Conservation (phyloP, 2,888 invertebrate genomes). For the Tortricodes alternella region DNA sequence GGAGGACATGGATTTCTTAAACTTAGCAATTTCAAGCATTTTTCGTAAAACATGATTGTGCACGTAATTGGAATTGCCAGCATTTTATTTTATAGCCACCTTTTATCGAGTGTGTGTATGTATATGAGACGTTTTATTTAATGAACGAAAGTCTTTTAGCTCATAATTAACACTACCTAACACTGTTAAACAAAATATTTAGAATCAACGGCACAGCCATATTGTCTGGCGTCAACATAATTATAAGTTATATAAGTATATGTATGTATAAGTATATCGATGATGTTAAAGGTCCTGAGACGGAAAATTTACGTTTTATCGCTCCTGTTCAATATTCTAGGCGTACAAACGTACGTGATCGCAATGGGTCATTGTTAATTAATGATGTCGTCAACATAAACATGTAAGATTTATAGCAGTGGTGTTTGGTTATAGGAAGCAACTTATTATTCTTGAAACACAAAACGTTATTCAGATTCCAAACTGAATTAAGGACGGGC, state of each 20-base stretch:
- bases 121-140: too few relatives aligned
- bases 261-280: not conserved
- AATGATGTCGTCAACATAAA: slow-evolving; percentile 14
- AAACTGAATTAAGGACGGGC: too few relatives aligned
- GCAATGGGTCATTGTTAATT: slow-evolving; percentile 18
- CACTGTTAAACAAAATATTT: not conserved
- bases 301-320: slow-evolving; percentile 4
- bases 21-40: not conserved
- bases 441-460: not conserved
- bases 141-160: too few relatives aligned
- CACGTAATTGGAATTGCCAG: not conserved
- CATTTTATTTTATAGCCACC: too few relatives aligned
- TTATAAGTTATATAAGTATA: too few relatives aligned
- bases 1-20: not conserved
- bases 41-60: not conserved
- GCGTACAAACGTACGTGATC: slow-evolving; percentile 14
- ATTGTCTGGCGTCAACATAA: not conserved
- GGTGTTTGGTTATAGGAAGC: not conserved
- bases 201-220: not conserved
- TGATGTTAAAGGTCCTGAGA: not conserved
- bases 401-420: slow-evolving; percentile 21
- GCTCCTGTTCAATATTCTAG: slow-evolving; percentile 13
- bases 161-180: too few relatives aligned
- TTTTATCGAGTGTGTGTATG: too few relatives aligned
- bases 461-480: not conserved